Evolutionary conservation across 1,140 invertebrate species (phyloP), one percentile per base, ranked within the genome.

Genomic region (Papilio xuthus): DNA sequence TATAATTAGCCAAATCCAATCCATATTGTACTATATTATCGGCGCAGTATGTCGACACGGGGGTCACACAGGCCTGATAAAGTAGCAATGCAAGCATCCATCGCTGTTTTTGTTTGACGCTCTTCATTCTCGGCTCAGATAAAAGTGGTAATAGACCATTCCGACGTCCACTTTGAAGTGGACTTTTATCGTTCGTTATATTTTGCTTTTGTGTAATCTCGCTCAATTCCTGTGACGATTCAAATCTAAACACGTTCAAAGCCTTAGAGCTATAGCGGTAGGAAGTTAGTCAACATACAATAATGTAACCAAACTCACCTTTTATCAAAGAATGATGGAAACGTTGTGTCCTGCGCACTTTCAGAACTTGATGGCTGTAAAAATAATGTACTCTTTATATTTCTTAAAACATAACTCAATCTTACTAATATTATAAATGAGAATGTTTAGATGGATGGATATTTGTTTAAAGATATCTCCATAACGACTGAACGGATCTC

Each of bases 71-170:
- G n/a, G 87, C 87, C 26, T 94, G 90, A 81, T 93, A 94, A 71
- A 94, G 70, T 63, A 94, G 83, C 26, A 94, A 77, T 12, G 88
- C 90, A 67, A 91, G 79, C 89, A 92, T 90, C 92, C 91, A 93
- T 79, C 88, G 89, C 53, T 90, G 90, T 15, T 87, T 86, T 53
- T 77, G 80, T 73, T 79, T 80, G 53, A 78, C 71, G 12, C 47
- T 47, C 42, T 82, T 69, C 15, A 81, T 28, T 26, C 79, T 79
- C 41, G 81, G 79, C 50, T 86, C 83, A 8, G 75, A 75, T 18
- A 82, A n/a, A n/a, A 80, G 71, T 6, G 82, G 82, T 79, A 85
- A 76, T 42, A 83, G 44, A 78, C 82, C 78, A 37, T 79, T 80
- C 15, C 70, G 50, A 20, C 69, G 69, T 20, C 18, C 10, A 50